Conservation (phyloP, 2,113 vertebrate genomes). For the Phalacrocorax pelagicus region DNA sequence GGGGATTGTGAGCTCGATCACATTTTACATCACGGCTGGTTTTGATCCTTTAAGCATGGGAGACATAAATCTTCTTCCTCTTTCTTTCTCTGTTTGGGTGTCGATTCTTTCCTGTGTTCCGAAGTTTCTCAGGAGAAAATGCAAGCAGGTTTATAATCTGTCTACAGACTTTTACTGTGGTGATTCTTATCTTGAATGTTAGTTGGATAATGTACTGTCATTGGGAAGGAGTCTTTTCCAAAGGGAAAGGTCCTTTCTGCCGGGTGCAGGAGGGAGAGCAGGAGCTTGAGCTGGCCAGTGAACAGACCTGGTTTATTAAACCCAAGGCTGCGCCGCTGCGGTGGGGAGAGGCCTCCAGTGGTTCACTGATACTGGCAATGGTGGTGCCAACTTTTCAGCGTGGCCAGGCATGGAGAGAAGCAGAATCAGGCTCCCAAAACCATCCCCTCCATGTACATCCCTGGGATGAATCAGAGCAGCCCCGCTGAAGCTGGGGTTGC, state of each 20-base stretch:
- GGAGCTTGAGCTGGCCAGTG: background rate
- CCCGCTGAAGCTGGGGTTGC: background rate
- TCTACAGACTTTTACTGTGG: background rate
- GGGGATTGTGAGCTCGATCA: constrained; percentile 18
- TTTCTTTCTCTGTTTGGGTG: constrained; percentile 31
- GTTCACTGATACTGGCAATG: background rate
- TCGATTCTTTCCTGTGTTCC: constrained; percentile 33
- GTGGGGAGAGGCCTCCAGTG: background rate
- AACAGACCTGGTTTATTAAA: background rate
- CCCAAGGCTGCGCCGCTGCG: background rate
- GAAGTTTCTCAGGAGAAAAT: constrained; percentile 52
- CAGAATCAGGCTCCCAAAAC: background rate
- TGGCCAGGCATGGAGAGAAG: background rate
- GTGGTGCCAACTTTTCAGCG: background rate
- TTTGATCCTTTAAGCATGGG: constrained; percentile 58
- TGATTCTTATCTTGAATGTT: too few species aligned
- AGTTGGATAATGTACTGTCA: background rate
- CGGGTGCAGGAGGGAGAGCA: background rate
- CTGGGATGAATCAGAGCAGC: background rate
- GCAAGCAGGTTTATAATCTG: background rate
- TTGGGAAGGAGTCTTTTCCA: background rate
- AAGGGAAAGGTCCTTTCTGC: background rate
- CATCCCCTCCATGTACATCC: background rate
- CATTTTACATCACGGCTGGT: background rate
- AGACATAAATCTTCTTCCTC: constrained; percentile 50